Evolutionary conservation across 1,140 invertebrate species (phyloP).

Genomic region (Drosophila equinoxialis): DNA sequence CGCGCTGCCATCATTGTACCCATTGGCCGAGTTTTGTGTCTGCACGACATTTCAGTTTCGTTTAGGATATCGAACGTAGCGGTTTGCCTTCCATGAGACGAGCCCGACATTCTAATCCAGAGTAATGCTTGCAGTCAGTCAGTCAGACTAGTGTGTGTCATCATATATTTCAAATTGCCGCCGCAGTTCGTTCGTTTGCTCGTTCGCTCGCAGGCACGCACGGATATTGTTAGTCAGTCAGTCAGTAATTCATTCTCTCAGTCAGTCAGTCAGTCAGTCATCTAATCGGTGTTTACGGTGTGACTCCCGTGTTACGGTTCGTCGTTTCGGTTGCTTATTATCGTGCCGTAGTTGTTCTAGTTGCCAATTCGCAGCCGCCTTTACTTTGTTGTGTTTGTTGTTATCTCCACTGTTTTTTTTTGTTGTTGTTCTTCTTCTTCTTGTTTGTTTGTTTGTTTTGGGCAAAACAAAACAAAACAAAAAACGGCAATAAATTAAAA

Average conservation of each 20-base stretch:
- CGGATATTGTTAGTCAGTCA: background rate
- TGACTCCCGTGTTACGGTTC: constrained; percentile 7
- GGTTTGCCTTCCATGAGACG: constrained; percentile 41
- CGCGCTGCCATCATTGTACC: constrained; percentile 19
- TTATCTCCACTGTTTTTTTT: constrained; percentile 19
- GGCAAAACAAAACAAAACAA: constrained; percentile 11
- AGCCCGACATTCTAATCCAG: background rate
- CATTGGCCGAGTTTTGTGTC: constrained; percentile 61
- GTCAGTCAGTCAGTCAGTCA: too few species aligned
- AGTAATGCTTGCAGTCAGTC: background rate
- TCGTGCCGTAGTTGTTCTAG: background rate
- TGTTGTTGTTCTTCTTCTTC: constrained; percentile 38
- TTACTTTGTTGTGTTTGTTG: constrained; percentile 29
- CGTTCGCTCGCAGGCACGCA: background rate
- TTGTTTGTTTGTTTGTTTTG: constrained; percentile 19
- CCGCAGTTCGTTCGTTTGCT: background rate
- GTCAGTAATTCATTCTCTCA: too few species aligned
- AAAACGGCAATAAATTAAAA: constrained; percentile 8
- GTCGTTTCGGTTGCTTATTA: background rate
- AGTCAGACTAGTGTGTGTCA: background rate
- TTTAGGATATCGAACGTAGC: constrained; percentile 61
- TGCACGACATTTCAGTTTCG: constrained; percentile 61
- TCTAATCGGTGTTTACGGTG: background rate
- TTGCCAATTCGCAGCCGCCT: constrained; percentile 19
- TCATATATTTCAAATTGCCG: constrained; percentile 6